phyloP scores from a whole-genome alignment of 1,140 invertebrate species.

The Zaprionus taronus region DNA sequence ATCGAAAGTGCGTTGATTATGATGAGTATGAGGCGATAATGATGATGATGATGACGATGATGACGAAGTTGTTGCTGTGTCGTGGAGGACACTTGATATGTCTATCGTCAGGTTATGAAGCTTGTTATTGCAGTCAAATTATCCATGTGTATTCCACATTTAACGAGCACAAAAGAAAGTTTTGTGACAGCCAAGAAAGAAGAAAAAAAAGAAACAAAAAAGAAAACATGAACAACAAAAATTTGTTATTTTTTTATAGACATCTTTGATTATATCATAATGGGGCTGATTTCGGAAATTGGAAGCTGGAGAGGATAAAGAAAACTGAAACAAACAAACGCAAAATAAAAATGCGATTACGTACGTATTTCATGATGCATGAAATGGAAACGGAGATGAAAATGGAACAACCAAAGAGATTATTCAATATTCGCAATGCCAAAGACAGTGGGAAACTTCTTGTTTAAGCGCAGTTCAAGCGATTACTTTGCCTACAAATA shows the following conservation, averaged over 20 bases:
- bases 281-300: slow-evolving; percentile 28
- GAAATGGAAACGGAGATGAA: slow-evolving; percentile 5
- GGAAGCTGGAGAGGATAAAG: not conserved
- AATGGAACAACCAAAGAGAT: not conserved
- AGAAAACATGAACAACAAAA: slow-evolving; percentile 44
- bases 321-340: not conserved
- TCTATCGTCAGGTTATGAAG: slow-evolving; percentile 58
- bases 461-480: not conserved
- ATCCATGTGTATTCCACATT: slow-evolving; percentile 50
- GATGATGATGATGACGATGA: slow-evolving; percentile 32
- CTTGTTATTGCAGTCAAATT: slow-evolving; percentile 36
- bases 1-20: slow-evolving; percentile 24
- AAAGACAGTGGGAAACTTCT: not conserved
- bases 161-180: slow-evolving; percentile 72
- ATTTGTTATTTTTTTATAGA: slow-evolving; percentile 39
- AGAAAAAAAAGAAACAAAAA: slow-evolving; percentile 12
- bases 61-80: slow-evolving; percentile 13
- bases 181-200: slow-evolving; percentile 46
- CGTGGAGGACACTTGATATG: slow-evolving; percentile 64
- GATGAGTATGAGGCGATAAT: slow-evolving; percentile 34
- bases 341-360: slow-evolving; percentile 5
- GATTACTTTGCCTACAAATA: not conserved
- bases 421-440: not conserved
- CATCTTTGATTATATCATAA: slow-evolving; percentile 63
- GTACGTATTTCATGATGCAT: not conserved